Percentiles rank a stretch among this genome's conserved stretches.
These are phyloP conservation scores for Luidia sarsii DNA, from an alignment of 53 echinoderm and acorn worm species.

Conservation along the genomic window DNA sequence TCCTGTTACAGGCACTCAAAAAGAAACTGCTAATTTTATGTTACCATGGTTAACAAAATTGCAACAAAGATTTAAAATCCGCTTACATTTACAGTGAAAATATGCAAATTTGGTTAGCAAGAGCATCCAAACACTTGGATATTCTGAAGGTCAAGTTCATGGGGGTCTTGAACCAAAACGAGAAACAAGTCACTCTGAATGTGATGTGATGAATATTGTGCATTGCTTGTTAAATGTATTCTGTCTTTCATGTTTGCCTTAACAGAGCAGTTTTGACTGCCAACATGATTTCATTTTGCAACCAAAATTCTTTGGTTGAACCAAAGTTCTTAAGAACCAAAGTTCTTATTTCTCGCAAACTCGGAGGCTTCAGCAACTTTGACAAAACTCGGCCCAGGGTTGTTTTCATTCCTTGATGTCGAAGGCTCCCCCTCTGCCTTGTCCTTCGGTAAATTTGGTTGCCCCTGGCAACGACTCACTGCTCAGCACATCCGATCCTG, in stretches of 20 bases:
- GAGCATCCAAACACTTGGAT: too few species aligned
- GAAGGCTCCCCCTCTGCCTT: constrained; percentile 79
- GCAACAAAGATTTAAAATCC: too few species aligned
- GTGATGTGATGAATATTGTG: too few species aligned
- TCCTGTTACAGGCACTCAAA: too few species aligned
- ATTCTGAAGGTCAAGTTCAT: too few species aligned
- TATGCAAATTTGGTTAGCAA: too few species aligned
- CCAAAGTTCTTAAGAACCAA: background rate
- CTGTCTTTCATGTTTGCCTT: background rate
- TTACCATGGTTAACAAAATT: too few species aligned
- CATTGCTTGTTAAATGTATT: too few species aligned
- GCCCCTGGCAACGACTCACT: constrained; percentile 84
- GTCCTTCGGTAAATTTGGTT: constrained; percentile 70
- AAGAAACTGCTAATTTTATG: too few species aligned
- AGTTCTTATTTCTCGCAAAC: background rate
- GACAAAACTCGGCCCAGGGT: background rate
- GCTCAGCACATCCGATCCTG: constrained; percentile 69
- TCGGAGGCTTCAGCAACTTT: background rate
- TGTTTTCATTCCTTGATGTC: constrained; percentile 25
- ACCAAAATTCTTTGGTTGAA: background rate
- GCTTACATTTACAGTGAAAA: too few species aligned
- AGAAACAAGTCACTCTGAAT: too few species aligned
- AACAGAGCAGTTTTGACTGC: background rate
- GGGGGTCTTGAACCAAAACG: too few species aligned
- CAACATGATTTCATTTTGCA: background rate